Evolutionary conservation across 30 jellyfish, hydroid and myxozoan species (phyloP), one percentile per base, ranked within the genome.

Genomic region (Clytia hemisphaerica): DNA sequence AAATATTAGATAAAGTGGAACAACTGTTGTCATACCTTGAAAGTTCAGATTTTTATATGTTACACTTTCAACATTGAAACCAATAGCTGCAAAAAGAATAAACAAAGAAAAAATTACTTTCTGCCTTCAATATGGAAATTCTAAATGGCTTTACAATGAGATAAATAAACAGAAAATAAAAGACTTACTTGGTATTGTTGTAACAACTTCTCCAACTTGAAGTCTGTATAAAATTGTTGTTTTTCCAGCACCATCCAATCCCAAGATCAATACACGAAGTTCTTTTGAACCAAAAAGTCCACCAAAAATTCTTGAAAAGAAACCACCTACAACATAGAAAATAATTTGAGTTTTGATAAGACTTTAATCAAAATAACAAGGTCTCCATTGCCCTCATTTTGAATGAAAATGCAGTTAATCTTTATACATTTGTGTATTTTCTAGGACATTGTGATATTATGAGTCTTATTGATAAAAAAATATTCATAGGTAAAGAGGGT

Each of bases 121-220:
- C 66, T 51, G 0, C 30, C 30, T 16, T 0, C 28, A 51, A 22
- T 14, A 22, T 50, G 6, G 65, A 15, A 50, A 50, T 50, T 6
- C 14, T 50, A 7, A 6, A 50, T 9, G 22, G 27, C 3, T 14
- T 7, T 6, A 50, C 30, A 21, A 16, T 16, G 1, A n/a, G 77
- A 22, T 18, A 0, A 24, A 26, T 46, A 0, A 1, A 57, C 38
- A 34, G 25, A 72, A 26, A 0, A 33, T 53, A 15, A 5, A 55
- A 32, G 18, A 61, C 88, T 40, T 80, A 88, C 97, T 88, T 54
- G 97, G 97, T 3, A 88, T 88, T 1, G 97, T 88, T 25, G 97
- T 88, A 32, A 88, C 97, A n/a, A 88, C 97, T 33, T 88, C 97
- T 0, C 97, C 97, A 60, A 88, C 97, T 69, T 88, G 97, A 24